A percentile compares a stretch with the other conserved stretches of the same genome.
Evolutionary conservation across 2,797 vertebrate genomes (phyloP).

Genomic region (Centropyge bicolor): DNA sequence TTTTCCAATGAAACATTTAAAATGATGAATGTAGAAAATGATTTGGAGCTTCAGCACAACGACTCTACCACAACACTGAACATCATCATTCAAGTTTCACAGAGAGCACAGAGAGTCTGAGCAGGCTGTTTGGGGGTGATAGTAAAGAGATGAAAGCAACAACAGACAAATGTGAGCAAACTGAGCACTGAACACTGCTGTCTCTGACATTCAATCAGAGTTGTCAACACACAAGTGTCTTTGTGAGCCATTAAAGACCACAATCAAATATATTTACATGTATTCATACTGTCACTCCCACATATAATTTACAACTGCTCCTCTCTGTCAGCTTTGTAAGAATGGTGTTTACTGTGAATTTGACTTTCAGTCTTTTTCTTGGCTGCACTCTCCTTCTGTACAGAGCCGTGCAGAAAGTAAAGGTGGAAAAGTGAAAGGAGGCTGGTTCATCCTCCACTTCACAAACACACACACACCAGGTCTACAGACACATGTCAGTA

Average conservation of each 20-base stretch:
- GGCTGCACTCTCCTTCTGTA: not conserved
- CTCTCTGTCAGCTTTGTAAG: not conserved
- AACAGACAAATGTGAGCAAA: not conserved
- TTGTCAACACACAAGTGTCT: not conserved
- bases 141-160: not conserved
- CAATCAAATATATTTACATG: not conserved
- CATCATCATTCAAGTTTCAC: not conserved
- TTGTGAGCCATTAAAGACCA: conserved; percentile 1
- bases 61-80: not conserved
- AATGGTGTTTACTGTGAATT: not conserved
- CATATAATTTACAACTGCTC: not conserved
- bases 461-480: conserved; percentile 5
- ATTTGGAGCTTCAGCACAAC: not conserved
- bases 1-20: not conserved
- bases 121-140: not conserved
- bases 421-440: not conserved
- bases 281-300: not conserved
- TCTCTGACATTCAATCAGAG: conserved; percentile 18
- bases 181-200: not conserved
- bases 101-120: not conserved
- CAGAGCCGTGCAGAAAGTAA: not conserved
- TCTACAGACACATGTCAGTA: conserved; percentile 29
- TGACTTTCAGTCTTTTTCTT: not conserved
- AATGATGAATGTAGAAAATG: not conserved
- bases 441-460: not conserved